These are phyloP conservation scores for Sebastes hubbsi DNA, from an alignment of 2,797 vertebrate species.

Conservation along the genomic window DNA sequence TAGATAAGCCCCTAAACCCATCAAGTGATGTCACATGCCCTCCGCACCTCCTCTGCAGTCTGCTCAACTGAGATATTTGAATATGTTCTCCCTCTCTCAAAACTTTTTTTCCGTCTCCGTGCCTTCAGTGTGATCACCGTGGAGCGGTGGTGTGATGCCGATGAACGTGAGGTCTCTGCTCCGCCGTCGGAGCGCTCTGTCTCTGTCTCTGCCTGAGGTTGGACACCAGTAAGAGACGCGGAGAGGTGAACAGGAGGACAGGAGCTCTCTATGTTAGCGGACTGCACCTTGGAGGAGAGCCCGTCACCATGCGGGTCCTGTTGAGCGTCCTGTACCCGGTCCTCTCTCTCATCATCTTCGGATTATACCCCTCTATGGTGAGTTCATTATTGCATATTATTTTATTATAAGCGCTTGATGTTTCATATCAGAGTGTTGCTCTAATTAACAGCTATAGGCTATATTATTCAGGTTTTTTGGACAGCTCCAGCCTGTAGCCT, in stretches of 20 bases:
- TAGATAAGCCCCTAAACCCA: neutral
- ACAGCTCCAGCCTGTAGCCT: too few relatives aligned
- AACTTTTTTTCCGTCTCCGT: constrained; percentile 80
- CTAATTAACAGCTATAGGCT: too few relatives aligned
- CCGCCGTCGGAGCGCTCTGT: constrained; percentile 54
- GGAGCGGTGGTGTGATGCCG: constrained; percentile 64
- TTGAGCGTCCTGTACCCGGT: constrained; percentile 85
- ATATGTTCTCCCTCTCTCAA: constrained; percentile 58
- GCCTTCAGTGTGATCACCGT: constrained; percentile 46
- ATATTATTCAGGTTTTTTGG: neutral
- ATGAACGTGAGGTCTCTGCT: constrained; percentile 25
- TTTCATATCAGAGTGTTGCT: neutral
- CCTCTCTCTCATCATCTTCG: constrained; percentile 87
- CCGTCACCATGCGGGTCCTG: constrained; percentile 88
- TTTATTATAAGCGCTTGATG: neutral
- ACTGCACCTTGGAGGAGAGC: constrained; percentile 68
- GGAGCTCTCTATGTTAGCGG: constrained; percentile 62
- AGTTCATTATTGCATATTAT: constrained; percentile 54
- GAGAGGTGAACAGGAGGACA: neutral
- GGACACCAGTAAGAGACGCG: constrained; percentile 4
- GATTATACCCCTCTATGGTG: constrained; percentile 92
- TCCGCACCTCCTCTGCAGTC: constrained; percentile 75
- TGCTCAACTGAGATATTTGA: constrained; percentile 37
- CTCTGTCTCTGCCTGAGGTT: constrained; percentile 28
- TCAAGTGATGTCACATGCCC: constrained; percentile 85